A percentile compares a stretch with the other conserved stretches of the same genome.
Evolutionary conservation across 2,888 invertebrate species (phyloP).

Genomic region (Clanis bilineata): DNA sequence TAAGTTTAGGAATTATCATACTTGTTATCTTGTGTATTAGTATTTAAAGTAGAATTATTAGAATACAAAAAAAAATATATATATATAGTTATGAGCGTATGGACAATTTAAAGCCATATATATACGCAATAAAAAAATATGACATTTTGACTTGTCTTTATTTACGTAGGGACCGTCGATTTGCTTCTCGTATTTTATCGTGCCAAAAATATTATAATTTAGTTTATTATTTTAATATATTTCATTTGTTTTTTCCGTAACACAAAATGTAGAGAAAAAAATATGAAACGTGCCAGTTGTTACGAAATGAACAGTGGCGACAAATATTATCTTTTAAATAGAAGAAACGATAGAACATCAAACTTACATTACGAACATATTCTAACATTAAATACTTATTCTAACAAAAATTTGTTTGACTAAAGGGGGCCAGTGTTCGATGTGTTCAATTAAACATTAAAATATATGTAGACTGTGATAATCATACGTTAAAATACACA

Average conservation of each 20-base stretch:
- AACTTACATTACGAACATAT: conserved; percentile 55
- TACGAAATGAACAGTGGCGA: conserved; percentile 14
- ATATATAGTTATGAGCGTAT: too few relatives aligned
- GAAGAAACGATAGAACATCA: conserved; percentile 35
- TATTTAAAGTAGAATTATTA: too few relatives aligned
- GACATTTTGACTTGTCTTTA: too few relatives aligned
- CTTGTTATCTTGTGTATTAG: too few relatives aligned
- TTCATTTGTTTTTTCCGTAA: conserved; percentile 29
- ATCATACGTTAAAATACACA: conserved; percentile 45
- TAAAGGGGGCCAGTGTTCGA: conserved; percentile 74
- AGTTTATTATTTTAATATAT: background rate
- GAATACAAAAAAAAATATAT: background rate
- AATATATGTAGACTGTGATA: conserved; percentile 32
- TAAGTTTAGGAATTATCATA: too few relatives aligned
- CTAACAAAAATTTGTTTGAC: conserved; percentile 73
- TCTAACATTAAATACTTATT: conserved; percentile 72
- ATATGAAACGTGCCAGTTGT: conserved; percentile 26
- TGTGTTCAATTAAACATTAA: conserved; percentile 42
- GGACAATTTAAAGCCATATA: too few relatives aligned
- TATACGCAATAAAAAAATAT: too few relatives aligned
- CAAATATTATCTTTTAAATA: conserved; percentile 15
- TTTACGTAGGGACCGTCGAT: too few relatives aligned
- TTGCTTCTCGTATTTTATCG: background rate
- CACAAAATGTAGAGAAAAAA: conserved; percentile 24
- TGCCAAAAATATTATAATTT: background rate